Evolutionary conservation across 2,888 invertebrate species (phyloP).

Genomic region (Elmis aenea): DNA sequence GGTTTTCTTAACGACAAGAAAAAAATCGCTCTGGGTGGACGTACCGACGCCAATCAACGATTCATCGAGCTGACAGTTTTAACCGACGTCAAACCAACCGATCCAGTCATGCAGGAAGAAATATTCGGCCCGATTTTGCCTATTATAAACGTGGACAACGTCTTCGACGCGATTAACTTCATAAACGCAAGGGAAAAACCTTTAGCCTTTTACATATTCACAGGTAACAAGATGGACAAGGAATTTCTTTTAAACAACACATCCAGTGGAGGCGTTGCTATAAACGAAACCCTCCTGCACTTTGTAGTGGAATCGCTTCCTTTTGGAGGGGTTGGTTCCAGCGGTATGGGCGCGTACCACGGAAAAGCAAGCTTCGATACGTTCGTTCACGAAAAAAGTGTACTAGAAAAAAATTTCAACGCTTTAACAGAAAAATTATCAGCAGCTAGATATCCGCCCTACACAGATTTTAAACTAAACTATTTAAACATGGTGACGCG

Average conservation of each 20-base stretch:
- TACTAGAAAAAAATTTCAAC: conserved; percentile 65
- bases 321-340: conserved; percentile 94
- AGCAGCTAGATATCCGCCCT: conserved; percentile 78
- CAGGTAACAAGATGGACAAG: conserved; percentile 54
- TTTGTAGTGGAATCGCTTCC: conserved; percentile 83
- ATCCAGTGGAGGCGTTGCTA: conserved; percentile 71
- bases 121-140: conserved; percentile 97
- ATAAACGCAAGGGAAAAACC: conserved; percentile 89
- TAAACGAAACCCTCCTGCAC: conserved; percentile 87
- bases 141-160: conserved; percentile 73
- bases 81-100: conserved; percentile 66
- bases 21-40: conserved; percentile 75
- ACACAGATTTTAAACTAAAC: conserved; percentile 37
- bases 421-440: conserved; percentile 63
- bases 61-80: conserved; percentile 85
- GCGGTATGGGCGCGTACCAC: conserved; percentile 93
- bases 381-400: conserved; percentile 87
- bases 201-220: conserved; percentile 83
- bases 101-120: conserved; percentile 85
- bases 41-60: conserved; percentile 65
- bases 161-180: conserved; percentile 85
- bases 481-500: conserved; percentile 50
- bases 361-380: conserved; percentile 87
- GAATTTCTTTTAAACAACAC: conserved; percentile 66
- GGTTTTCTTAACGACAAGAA: conserved; percentile 66